Conservation (phyloP, 2,888 invertebrate genomes). For the Lamproptera curius region DNA sequence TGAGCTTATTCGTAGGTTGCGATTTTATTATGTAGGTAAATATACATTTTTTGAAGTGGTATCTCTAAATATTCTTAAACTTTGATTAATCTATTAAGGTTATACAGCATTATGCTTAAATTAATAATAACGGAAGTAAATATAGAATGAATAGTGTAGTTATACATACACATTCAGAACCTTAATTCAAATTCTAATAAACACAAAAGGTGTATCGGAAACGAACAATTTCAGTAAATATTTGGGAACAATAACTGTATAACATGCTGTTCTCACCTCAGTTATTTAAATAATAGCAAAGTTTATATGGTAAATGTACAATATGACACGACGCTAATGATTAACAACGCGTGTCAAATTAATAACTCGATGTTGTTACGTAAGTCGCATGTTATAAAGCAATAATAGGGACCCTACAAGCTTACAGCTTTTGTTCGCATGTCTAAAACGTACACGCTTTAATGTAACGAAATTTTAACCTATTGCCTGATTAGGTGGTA, state of each 20-base stretch:
- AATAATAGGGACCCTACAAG: slow-evolving; percentile 9
- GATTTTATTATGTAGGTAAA: too few species aligned
- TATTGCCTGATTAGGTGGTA: slow-evolving; percentile 13
- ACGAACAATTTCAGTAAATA: background rate
- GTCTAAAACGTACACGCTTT: slow-evolving; percentile 9
- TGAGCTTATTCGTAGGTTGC: too few species aligned
- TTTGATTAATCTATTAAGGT: too few species aligned
- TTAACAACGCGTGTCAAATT: background rate
- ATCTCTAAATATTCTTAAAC: too few species aligned
- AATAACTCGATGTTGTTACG: slow-evolving; percentile 3
- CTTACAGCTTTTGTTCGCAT: slow-evolving; percentile 11
- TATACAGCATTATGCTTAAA: too few species aligned
- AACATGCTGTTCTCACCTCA: background rate
- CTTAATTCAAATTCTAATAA: too few species aligned
- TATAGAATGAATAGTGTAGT: too few species aligned
- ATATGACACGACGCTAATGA: background rate
- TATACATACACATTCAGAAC: too few species aligned
- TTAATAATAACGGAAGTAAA: too few species aligned
- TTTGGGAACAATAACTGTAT: background rate
- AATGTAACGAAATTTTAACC: slow-evolving; percentile 8
- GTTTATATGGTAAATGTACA: background rate
- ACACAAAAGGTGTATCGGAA: too few species aligned
- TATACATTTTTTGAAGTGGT: too few species aligned
- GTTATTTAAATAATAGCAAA: background rate
- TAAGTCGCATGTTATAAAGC: slow-evolving; percentile 5